Evolutionary conservation across 2,113 vertebrate species (phyloP).

Genomic region (Rafetus swinhoei): DNA sequence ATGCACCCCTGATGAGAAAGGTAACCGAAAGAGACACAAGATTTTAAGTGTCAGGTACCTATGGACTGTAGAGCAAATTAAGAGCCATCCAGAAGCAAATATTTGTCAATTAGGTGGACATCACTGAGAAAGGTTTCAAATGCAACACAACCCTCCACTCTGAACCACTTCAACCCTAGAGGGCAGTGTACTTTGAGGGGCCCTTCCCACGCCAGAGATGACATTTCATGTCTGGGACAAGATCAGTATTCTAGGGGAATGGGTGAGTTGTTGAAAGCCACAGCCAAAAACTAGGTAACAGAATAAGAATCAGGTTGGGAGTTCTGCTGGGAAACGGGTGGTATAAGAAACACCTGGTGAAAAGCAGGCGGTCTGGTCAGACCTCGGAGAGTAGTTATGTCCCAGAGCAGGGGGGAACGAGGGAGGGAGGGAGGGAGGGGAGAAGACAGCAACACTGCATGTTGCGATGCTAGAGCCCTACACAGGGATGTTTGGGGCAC

Average conservation of each 20-base stretch:
- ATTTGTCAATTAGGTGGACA: not conserved
- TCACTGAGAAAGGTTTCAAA: not conserved
- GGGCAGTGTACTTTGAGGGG: not conserved
- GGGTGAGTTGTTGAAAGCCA: not conserved
- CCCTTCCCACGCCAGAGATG: not conserved
- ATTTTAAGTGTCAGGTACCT: not conserved
- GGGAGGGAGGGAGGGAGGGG: no score
- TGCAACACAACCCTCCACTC: not conserved
- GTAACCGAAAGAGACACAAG: not conserved
- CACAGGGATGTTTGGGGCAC: not conserved
- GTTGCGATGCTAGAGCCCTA: not conserved
- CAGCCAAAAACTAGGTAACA: not conserved
- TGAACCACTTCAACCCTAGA: not conserved
- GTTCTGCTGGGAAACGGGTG: not conserved
- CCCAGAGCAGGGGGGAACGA: fast-evolving
- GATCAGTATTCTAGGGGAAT: not conserved
- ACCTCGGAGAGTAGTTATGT: not conserved
- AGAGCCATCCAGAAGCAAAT: not conserved
- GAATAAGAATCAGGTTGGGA: fast-evolving
- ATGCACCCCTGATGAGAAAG: not conserved
- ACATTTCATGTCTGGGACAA: fast-evolving
- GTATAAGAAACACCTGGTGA: not conserved
- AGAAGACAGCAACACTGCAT: not conserved
- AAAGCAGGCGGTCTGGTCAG: not conserved
- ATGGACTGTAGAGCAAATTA: fast-evolving